phyloP scores from a whole-genome alignment of 2,797 vertebrate species.

The Varecia variegata region DNA sequence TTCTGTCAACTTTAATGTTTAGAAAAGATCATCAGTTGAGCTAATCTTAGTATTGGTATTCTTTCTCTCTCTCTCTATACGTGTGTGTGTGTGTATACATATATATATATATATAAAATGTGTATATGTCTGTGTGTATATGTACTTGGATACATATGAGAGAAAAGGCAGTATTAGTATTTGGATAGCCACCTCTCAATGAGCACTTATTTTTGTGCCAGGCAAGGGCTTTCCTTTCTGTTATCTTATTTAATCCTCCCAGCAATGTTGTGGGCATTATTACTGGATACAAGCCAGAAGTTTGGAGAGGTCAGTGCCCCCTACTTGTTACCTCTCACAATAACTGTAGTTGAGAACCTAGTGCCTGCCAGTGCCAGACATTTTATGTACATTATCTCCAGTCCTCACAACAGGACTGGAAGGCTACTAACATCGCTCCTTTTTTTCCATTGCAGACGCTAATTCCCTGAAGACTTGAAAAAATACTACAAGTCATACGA shows the following conservation, averaged over 20 bases:
- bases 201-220: not conserved
- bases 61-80: not conserved
- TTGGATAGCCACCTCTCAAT: not conserved
- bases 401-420: not conserved
- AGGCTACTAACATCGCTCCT: not conserved
- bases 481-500: not conserved
- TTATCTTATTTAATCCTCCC: not conserved
- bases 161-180: not conserved
- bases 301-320: not conserved
- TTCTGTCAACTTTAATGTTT: conserved; percentile 50
- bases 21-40: conserved; percentile 35
- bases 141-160: not conserved
- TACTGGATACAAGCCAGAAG: not conserved
- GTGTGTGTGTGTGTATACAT: too few relatives aligned
- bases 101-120: not conserved
- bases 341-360: not conserved
- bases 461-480: conserved; percentile 22
- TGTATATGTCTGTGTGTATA: not conserved
- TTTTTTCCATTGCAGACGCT: not conserved
- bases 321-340: not conserved
- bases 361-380: not conserved
- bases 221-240: not conserved
- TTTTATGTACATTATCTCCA: not conserved
- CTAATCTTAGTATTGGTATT: not conserved
- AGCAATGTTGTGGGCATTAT: not conserved